Base-by-base conservation (phyloP, 2,113 vertebrate species). In the Crotophaga sulcirostris region DNA sequence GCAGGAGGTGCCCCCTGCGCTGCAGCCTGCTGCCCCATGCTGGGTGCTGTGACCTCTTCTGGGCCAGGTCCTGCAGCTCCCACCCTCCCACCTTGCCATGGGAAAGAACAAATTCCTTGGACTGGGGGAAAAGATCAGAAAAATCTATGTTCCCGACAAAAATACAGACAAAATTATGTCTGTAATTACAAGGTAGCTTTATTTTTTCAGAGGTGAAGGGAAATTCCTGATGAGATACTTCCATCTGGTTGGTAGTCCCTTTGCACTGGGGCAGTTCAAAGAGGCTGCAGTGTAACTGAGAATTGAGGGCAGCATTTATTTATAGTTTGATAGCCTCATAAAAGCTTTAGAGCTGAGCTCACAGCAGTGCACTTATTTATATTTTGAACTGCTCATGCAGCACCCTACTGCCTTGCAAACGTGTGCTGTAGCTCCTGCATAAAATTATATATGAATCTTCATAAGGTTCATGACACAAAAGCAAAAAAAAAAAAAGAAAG, bases 261-360 rank as follows among this genome's bases (percentile, higher is more conserved):
- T 75, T 70, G 85, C 25, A 0, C 56, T 84, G 64, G 87, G 92
- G 76, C 69, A n/a, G 79, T 93, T 94, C 90, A 90, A 84, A 96
- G 90, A 86, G n/a, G 72, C 90, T 93, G 47, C 80, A 66, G 64
- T 64, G 82, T 94, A 93, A 92, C 93, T 60, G 95, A 89, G 95
- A 95, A 90, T 86, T 20, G 79, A 93, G 88, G 92, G 90, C 90
- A 95, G 93, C 47, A 17, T 95, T 96, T 91, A 95, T 95, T 96
- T 97, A 94, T 95, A 97, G 96, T 81, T 70, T 45, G 83, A 93
- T 90, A 94, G 67, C 64, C 77, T 93, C 90, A 86, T 90, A 77
- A 92, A 93, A 70, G 82, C 94, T 54, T n/a, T 47, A 78, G 90
- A 93, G 90, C 88, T 89, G 88, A 87, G 88, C 83, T 97, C 88